Evolutionary conservation across 2,113 vertebrate genomes (phyloP).

Genomic region (Chionis minor): DNA sequence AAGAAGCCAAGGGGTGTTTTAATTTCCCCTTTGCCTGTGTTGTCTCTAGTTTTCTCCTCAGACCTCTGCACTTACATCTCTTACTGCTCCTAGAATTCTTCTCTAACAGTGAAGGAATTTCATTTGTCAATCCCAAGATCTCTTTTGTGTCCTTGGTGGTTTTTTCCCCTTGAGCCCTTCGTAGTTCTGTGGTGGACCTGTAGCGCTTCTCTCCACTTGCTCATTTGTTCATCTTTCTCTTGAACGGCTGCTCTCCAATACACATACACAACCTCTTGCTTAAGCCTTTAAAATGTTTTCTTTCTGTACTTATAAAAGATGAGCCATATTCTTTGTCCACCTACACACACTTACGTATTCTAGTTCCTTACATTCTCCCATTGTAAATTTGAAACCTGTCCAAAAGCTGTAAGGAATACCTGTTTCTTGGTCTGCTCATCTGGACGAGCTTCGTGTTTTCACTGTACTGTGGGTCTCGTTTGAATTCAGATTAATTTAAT

Average conservation of each 20-base stretch:
- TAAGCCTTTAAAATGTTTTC: background rate
- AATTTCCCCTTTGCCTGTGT: background rate
- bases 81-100: background rate
- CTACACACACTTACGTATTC: background rate
- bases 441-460: background rate
- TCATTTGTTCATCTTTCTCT: background rate
- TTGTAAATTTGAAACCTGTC: background rate
- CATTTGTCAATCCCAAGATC: background rate
- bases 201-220: background rate
- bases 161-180: background rate
- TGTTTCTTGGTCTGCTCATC: background rate
- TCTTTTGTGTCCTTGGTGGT: background rate
- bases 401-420: background rate
- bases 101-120: background rate
- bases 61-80: background rate
- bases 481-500: background rate
- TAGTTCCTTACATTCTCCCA: background rate
- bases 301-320: background rate
- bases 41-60: background rate
- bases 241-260: background rate
- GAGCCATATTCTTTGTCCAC: background rate
- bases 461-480: background rate
- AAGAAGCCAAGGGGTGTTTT: background rate
- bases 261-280: background rate
- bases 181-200: background rate